phyloP scores from a whole-genome alignment of 1,140 invertebrate species.

The Steinernema feltiae region DNA sequence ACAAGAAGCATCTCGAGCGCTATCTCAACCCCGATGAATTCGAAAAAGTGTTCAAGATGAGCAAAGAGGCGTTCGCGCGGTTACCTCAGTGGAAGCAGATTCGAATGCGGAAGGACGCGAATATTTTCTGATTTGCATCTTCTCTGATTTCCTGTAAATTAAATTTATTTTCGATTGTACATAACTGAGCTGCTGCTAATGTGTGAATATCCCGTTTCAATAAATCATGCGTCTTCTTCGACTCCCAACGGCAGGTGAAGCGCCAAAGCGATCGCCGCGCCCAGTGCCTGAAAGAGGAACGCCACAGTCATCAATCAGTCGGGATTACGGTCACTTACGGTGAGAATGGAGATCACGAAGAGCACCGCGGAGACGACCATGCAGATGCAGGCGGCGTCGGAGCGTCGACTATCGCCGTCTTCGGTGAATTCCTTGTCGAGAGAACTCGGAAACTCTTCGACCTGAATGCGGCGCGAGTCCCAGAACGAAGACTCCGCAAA shows the following conservation, averaged over 20 bases:
- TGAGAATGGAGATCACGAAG: background rate
- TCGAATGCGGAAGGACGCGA: constrained; percentile 22
- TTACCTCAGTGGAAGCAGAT: constrained; percentile 36
- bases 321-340: background rate
- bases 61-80: constrained; percentile 12
- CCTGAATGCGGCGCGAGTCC: too few relatives aligned
- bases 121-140: constrained; percentile 28
- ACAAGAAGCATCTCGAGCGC: constrained; percentile 24
- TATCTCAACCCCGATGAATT: constrained; percentile 27
- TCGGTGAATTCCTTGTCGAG: background rate
- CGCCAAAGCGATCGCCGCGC: background rate
- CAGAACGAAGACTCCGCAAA: too few relatives aligned
- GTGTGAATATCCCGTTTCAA: background rate
- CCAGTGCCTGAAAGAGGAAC: background rate
- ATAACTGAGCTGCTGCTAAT: background rate
- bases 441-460: background rate
- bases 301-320: background rate
- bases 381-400: background rate
- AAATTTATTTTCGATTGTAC: background rate
- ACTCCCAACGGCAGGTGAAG: background rate
- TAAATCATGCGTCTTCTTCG: background rate
- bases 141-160: background rate
- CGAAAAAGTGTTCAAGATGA: constrained; percentile 18
- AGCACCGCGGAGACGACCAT: background rate
- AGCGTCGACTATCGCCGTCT: background rate